These are phyloP conservation scores for Epinephelus moara DNA, from an alignment of 2,113 vertebrate genomes.

Conservation along the genomic window DNA sequence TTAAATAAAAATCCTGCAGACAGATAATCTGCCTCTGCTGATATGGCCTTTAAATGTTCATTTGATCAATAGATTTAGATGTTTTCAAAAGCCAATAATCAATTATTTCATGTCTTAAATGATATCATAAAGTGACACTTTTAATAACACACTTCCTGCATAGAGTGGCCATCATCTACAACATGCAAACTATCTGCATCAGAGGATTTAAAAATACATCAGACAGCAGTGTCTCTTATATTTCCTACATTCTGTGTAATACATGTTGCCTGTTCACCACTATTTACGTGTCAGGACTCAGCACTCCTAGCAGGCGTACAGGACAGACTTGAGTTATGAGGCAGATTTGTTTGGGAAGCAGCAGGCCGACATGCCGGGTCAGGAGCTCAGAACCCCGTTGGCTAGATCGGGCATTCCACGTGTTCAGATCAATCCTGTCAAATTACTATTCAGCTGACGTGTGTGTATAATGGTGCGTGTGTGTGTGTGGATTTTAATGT, in stretches of 20 bases:
- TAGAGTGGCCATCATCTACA: background rate
- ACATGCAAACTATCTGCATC: background rate
- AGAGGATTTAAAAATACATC: background rate
- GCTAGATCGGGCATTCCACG: slow-evolving; percentile 40
- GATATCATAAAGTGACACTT: background rate
- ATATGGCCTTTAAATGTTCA: no score
- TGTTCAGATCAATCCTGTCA: background rate
- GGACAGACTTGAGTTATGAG: background rate
- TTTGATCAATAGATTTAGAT: background rate
- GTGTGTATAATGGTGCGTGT: background rate
- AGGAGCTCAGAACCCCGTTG: slow-evolving; percentile 17
- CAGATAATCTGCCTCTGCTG: background rate
- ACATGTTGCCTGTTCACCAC: background rate
- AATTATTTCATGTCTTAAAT: background rate
- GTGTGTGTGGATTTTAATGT: background rate
- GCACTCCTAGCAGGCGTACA: slow-evolving; percentile 10
- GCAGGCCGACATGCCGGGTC: slow-evolving; percentile 19
- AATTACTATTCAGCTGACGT: background rate
- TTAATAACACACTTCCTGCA: background rate
- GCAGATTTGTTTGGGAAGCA: slow-evolving; percentile 23
- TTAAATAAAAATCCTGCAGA: background rate
- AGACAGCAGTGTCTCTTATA: background rate
- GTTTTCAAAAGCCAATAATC: background rate
- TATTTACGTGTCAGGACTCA: slow-evolving; percentile 1
- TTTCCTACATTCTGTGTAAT: slow-evolving; percentile 1